phyloP scores from a whole-genome alignment of 2,888 invertebrate species.

The Monopis laevigella region DNA sequence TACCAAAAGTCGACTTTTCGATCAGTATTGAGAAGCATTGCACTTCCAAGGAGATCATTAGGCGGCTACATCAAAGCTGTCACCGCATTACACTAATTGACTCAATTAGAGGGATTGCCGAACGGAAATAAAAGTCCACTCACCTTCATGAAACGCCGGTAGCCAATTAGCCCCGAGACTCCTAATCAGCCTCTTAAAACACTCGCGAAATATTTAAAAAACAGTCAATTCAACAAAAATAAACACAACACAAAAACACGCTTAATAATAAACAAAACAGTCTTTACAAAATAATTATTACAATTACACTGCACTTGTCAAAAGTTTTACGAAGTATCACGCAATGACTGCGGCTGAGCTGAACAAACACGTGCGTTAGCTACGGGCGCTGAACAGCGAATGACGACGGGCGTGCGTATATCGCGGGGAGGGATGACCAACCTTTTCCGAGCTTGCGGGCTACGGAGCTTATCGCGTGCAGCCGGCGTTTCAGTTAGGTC shows the following conservation, averaged over 20 bases:
- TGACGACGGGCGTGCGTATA: slow-evolving; percentile 32
- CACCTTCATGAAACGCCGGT: slow-evolving; percentile 66
- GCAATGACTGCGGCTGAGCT: slow-evolving; percentile 14
- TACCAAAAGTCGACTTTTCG: no score
- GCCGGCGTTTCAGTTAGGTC: slow-evolving; percentile 30
- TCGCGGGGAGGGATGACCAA: slow-evolving; percentile 47
- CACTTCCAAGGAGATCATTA: slow-evolving; percentile 36
- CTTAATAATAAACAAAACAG: neutral
- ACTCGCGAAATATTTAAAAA: slow-evolving; percentile 47
- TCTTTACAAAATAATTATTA: neutral
- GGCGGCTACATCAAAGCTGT: slow-evolving; percentile 60
- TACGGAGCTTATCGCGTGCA: slow-evolving; percentile 50
- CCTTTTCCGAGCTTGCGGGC: slow-evolving; percentile 37
- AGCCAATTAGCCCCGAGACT: slow-evolving; percentile 60
- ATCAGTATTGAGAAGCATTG: no score
- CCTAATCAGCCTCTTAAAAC: slow-evolving; percentile 57
- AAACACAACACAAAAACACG: slow-evolving; percentile 42
- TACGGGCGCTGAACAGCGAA: slow-evolving; percentile 45
- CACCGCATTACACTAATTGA: slow-evolving; percentile 67
- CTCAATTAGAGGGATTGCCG: slow-evolving; percentile 66
- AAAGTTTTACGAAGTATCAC: slow-evolving; percentile 56
- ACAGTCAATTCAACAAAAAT: slow-evolving; percentile 23
- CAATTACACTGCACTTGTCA: slow-evolving; percentile 36
- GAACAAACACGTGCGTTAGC: slow-evolving; percentile 34
- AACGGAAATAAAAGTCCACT: slow-evolving; percentile 67